These are phyloP conservation scores for Podarcis lilfordi DNA, from an alignment of 2,797 vertebrate species.

Conservation along the genomic window DNA sequence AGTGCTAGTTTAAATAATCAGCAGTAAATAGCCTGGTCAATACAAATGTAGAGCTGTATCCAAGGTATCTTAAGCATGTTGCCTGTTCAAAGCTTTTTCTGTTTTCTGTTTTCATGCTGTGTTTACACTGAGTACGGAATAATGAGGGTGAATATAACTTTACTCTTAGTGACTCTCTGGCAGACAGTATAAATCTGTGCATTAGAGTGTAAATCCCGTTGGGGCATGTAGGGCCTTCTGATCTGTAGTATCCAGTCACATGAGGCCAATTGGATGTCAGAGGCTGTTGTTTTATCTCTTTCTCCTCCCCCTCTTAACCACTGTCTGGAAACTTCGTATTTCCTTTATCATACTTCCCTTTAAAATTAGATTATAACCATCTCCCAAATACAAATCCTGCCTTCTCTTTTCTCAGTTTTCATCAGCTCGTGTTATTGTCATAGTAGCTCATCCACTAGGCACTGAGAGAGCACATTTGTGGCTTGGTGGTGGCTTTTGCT, in stretches of 20 bases:
- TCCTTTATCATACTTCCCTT: not conserved
- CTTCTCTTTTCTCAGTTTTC: not conserved
- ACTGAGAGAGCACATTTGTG: not conserved
- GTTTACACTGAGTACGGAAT: not conserved
- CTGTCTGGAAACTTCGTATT: not conserved
- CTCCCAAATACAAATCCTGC: not conserved
- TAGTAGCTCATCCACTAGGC: not conserved
- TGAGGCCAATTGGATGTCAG: conserved; percentile 14
- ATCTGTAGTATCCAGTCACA: conserved; percentile 5
- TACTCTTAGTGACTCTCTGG: conserved; percentile 11
- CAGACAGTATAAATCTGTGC: conserved; percentile 22
- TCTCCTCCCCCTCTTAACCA: not conserved
- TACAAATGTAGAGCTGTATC: not conserved
- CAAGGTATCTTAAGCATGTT: not conserved
- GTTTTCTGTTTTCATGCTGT: not conserved
- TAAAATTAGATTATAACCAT: not conserved
- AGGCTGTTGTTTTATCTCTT: conserved; percentile 6
- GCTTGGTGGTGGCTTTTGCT: not conserved
- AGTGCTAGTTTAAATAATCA: not conserved
- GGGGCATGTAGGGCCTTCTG: not conserved
- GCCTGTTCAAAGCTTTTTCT: conserved; percentile 6
- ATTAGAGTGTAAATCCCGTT: conserved; percentile 12
- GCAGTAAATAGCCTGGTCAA: conserved; percentile 9
- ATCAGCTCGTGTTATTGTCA: not conserved
- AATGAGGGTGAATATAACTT: conserved; percentile 21